These are phyloP conservation scores for Xerus inauris DNA, from an alignment of 2,113 vertebrate genomes.

Conservation along the genomic window DNA sequence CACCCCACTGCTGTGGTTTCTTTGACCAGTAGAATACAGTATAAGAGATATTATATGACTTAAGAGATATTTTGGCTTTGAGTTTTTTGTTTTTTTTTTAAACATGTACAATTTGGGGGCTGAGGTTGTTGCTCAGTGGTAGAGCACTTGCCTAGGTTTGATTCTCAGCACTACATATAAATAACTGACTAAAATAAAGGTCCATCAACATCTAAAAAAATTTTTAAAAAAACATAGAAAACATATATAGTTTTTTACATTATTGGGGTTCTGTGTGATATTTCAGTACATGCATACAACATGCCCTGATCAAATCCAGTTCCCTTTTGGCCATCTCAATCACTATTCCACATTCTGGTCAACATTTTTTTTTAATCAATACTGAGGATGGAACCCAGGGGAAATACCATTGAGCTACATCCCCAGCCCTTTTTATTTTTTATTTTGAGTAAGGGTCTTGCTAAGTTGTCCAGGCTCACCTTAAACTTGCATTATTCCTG, in stretches of 20 bases:
- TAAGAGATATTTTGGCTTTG: not conserved
- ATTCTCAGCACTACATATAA: no score
- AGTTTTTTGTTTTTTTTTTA: not conserved
- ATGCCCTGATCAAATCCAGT: not conserved
- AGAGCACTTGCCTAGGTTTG: no score
- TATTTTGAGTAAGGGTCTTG: not conserved
- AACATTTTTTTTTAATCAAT: not conserved
- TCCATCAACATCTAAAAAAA: no score
- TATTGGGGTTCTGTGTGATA: not conserved
- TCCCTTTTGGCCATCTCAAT: not conserved
- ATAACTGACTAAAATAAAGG: no score
- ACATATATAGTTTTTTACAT: no score
- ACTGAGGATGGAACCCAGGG: not conserved
- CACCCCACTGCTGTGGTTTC: not conserved
- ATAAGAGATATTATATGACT: not conserved
- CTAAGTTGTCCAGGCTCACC: not conserved
- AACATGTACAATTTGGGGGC: not conserved
- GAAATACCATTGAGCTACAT: not conserved
- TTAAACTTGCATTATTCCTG: not conserved
- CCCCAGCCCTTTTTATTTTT: not conserved
- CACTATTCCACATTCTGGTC: not conserved
- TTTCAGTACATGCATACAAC: not conserved
- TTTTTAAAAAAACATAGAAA: no score
- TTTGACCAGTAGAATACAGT: slow-evolving; percentile 19
- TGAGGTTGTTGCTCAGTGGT: no score